Conservation (phyloP, 2,113 vertebrate species). For the Phalacrocorax aristotelis region DNA sequence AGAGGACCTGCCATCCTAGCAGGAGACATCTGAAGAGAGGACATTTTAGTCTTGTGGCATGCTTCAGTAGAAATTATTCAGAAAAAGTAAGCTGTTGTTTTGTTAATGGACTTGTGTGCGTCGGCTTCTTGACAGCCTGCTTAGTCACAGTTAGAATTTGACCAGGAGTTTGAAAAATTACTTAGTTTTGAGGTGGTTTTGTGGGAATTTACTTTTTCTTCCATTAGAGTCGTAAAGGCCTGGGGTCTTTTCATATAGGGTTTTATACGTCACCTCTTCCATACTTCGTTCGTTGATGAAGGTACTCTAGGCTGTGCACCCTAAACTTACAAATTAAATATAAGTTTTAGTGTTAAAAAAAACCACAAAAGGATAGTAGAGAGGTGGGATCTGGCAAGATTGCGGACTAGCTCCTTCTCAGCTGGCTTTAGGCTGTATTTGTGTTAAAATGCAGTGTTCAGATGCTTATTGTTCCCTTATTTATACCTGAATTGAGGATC, state of each 20-base stretch:
- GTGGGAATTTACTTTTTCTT: not conserved
- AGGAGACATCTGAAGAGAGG: constrained; percentile 58
- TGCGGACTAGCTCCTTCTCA: not conserved
- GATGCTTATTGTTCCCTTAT: not conserved
- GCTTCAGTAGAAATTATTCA: constrained; percentile 53
- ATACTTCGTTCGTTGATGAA: not conserved
- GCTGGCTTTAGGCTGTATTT: not conserved
- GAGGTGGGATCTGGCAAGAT: not conserved
- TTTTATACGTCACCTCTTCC: not conserved
- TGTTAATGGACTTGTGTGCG: not conserved
- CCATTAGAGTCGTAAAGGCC: too few species aligned
- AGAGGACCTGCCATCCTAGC: constrained; percentile 2
- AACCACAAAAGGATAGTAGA: not conserved
- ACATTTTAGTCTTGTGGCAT: constrained; percentile 41
- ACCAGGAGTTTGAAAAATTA: not conserved
- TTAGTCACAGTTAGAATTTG: not conserved
- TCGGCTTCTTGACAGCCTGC: not conserved
- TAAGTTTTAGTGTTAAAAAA: not conserved
- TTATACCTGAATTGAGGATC: not conserved
- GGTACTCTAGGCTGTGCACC: not conserved
- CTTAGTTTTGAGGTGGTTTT: not conserved
- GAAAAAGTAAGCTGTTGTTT: constrained; percentile 64
- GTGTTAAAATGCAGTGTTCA: not conserved
- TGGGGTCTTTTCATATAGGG: not conserved
- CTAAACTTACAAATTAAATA: not conserved